Evolutionary conservation across 23 tunicate genomes (phyloP).

Genomic region (Oikopleura albicans): DNA sequence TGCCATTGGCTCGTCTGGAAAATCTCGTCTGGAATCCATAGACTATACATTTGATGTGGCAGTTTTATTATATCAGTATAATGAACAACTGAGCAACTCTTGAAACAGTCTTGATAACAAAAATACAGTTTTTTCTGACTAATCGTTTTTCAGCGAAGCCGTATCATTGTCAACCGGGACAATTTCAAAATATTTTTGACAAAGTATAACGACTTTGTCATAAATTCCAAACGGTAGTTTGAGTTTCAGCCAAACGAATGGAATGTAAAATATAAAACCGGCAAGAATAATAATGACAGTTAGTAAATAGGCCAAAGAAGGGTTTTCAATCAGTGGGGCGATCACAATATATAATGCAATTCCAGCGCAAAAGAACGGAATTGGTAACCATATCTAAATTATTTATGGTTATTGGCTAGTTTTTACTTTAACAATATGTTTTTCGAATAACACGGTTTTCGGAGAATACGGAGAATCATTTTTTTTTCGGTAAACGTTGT

Average conservation of each 20-base stretch:
- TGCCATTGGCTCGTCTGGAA: too few relatives aligned
- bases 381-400: conserved; percentile 27
- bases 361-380: conserved; percentile 51
- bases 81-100: too few relatives aligned
- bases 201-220: neutral
- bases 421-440: too few relatives aligned
- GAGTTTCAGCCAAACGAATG: conserved; percentile 25
- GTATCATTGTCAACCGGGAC: neutral
- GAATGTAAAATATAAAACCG: conserved; percentile 68
- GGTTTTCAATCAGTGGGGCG: conserved; percentile 75
- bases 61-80: neutral
- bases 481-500: too few relatives aligned
- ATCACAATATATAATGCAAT: conserved; percentile 50
- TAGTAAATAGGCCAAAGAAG: conserved; percentile 53
- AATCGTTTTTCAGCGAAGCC: neutral
- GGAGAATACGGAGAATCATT: too few relatives aligned
- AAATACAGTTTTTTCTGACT: neutral
- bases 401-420: neutral
- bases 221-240: conserved; percentile 10
- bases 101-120: too few relatives aligned
- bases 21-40: too few relatives aligned
- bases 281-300: conserved; percentile 60
- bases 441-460: neutral
- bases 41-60: neutral
- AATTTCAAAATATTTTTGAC: conserved; percentile 16